Conservation (phyloP, 2,888 invertebrate genomes). For the Pachliopta kotzebuea region DNA sequence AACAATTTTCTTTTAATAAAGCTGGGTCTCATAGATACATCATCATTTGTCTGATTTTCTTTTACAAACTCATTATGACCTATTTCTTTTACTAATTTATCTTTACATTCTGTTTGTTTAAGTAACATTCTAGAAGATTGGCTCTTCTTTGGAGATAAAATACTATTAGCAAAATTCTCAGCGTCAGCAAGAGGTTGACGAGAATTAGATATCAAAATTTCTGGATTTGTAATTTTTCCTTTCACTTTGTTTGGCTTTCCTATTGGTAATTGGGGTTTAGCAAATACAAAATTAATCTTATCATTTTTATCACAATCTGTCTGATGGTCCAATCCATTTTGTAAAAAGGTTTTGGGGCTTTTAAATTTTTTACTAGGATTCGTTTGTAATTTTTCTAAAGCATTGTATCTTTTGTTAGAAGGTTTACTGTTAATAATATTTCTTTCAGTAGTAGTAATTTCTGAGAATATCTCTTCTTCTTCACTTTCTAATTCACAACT, state of each 20-base stretch:
- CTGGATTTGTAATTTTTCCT: conserved; percentile 24
- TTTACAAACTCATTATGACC: not conserved
- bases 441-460: conserved; percentile 30
- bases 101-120: not conserved
- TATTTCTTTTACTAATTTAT: conserved; percentile 3
- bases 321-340: not conserved
- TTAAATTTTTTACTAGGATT: conserved; percentile 15
- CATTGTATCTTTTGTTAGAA: conserved; percentile 27
- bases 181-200: conserved; percentile 28
- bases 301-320: not conserved
- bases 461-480: conserved; percentile 50
- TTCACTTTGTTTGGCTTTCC: conserved; percentile 24
- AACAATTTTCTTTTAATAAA: conserved; percentile 71
- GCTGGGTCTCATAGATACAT: conserved; percentile 62
- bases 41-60: conserved; percentile 2
- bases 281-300: conserved; percentile 30
- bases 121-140: not conserved
- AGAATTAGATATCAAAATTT: conserved; percentile 35
- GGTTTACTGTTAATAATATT: not conserved
- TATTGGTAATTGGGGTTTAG: conserved; percentile 36
- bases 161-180: conserved; percentile 18
- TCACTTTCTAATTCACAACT: conserved; percentile 41
- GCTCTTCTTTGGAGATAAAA: not conserved
- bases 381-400: conserved; percentile 18
- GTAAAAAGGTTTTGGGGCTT: conserved; percentile 1